phyloP scores from a whole-genome alignment of 2,888 invertebrate species.

The Andrena minutula region DNA sequence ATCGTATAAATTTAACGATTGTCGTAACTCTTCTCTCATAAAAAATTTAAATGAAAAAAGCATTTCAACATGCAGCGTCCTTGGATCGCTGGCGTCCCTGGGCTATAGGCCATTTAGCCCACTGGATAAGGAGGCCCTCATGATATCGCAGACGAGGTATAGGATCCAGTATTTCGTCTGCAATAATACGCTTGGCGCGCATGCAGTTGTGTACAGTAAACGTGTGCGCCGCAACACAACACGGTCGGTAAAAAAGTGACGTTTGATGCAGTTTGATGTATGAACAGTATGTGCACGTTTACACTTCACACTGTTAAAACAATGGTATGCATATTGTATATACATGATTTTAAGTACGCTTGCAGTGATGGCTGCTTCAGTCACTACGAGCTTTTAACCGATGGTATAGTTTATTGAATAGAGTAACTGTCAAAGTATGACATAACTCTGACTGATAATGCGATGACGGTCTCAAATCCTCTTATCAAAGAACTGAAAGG shows the following conservation, averaged over 20 bases:
- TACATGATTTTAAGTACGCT: background rate
- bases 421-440: slow-evolving; percentile 24
- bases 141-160: no score
- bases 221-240: background rate
- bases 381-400: slow-evolving; percentile 21
- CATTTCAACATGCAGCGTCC: no score
- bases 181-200: background rate
- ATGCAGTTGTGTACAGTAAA: background rate
- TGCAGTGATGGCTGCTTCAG: slow-evolving; percentile 13
- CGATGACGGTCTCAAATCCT: slow-evolving; percentile 88
- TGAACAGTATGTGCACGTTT: background rate
- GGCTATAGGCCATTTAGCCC: no score
- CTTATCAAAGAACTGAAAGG: slow-evolving; percentile 88
- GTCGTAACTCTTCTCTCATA: no score
- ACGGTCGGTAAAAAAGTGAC: background rate
- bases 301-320: no score
- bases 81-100: no score
- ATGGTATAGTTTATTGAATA: slow-evolving; percentile 13
- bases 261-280: background rate
- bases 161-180: no score
- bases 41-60: no score
- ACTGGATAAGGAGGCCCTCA: no score
- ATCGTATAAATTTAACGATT: no score
- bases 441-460: slow-evolving; percentile 61
- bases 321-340: background rate